Conservation (phyloP, 2,888 invertebrate species). For the Dermolepida albohirtum region DNA sequence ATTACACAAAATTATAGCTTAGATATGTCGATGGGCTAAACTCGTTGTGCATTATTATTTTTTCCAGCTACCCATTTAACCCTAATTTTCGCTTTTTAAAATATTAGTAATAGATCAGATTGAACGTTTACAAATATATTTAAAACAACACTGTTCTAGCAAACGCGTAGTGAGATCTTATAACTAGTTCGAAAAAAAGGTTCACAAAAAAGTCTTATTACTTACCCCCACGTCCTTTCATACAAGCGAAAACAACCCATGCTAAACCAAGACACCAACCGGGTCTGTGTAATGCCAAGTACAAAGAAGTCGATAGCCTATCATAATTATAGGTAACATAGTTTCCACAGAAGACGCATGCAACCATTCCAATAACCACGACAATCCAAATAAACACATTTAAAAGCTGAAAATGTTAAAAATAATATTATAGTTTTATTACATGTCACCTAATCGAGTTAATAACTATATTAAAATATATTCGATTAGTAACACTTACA, state of each 20-base stretch:
- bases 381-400: slow-evolving; percentile 46
- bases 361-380: slow-evolving; percentile 42
- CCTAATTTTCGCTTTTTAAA: too few relatives aligned
- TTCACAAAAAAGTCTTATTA: background rate
- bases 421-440: background rate
- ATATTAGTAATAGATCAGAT: too few relatives aligned
- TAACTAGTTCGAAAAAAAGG: too few relatives aligned
- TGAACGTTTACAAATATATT: too few relatives aligned
- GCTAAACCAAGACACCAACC: slow-evolving; percentile 48
- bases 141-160: too few relatives aligned
- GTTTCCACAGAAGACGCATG: slow-evolving; percentile 39
- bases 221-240: slow-evolving; percentile 49
- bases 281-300: slow-evolving; percentile 45
- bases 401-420: slow-evolving; percentile 41
- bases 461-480: too few relatives aligned
- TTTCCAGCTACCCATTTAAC: too few relatives aligned
- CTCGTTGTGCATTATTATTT: too few relatives aligned
- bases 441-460: background rate
- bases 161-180: too few relatives aligned
- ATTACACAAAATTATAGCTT: too few relatives aligned
- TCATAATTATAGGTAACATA: slow-evolving; percentile 42
- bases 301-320: slow-evolving; percentile 43
- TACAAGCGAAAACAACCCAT: slow-evolving; percentile 51
- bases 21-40: too few relatives aligned
- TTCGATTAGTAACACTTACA: too few relatives aligned